These are phyloP conservation scores for Diabrotica virgifera DNA, from an alignment of 1,140 invertebrate species.

Conservation along the genomic window DNA sequence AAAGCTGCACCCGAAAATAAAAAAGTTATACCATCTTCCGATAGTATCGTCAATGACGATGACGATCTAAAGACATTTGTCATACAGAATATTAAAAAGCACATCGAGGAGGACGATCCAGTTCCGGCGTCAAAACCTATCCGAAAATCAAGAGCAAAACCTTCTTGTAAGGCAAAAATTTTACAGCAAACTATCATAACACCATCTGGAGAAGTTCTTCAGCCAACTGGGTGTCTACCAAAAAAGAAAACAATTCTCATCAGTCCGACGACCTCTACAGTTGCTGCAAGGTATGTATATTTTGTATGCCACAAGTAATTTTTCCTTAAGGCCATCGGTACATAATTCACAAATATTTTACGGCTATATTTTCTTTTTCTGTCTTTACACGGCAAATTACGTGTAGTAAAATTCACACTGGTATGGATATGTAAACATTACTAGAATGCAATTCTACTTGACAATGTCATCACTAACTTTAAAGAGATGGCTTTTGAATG, in stretches of 20 bases:
- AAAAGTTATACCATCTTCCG: slow-evolving; percentile 28
- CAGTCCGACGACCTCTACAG: not conserved
- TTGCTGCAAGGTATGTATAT: not conserved
- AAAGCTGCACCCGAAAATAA: slow-evolving; percentile 33
- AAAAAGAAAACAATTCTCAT: not conserved
- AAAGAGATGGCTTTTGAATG: too few species aligned
- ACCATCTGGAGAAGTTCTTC: slow-evolving; percentile 38
- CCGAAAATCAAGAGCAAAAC: slow-evolving; percentile 8
- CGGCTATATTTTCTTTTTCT: too few species aligned
- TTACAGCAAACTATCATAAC: slow-evolving; percentile 47
- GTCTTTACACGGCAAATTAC: too few species aligned
- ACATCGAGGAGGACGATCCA: slow-evolving; percentile 24
- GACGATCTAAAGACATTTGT: slow-evolving; percentile 46
- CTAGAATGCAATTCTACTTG: too few species aligned
- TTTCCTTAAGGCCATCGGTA: too few species aligned
- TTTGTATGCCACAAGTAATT: not conserved
- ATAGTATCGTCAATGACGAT: slow-evolving; percentile 28
- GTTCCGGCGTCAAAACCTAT: not conserved
- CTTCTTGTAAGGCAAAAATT: slow-evolving; percentile 42
- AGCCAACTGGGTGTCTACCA: slow-evolving; percentile 38
- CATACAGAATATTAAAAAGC: slow-evolving; percentile 39
- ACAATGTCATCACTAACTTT: too few species aligned
- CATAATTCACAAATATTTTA: too few species aligned
- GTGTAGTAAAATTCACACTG: too few species aligned
- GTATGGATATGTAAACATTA: too few species aligned